A percentile compares a stretch with the other conserved stretches of the same genome.
Evolutionary conservation across 2,113 vertebrate genomes (phyloP).

Genomic region (Coturnix japonica): DNA sequence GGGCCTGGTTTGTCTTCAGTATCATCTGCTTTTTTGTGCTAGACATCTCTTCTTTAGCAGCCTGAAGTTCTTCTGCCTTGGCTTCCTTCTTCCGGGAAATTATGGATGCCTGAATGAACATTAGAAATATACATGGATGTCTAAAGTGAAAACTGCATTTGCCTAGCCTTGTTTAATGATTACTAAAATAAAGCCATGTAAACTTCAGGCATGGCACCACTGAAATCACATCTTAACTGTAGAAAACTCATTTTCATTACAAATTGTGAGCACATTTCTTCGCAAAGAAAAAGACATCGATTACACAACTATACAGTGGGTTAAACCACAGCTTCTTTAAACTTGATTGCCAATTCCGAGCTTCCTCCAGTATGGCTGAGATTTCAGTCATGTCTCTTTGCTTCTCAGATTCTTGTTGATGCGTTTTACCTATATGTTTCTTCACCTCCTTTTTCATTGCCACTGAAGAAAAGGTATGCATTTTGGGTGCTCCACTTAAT

Average conservation of each 20-base stretch:
- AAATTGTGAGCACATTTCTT: not conserved
- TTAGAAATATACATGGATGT: constrained; percentile 5
- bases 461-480: constrained; percentile 37
- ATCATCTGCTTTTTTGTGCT: constrained; percentile 83
- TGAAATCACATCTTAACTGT: not conserved
- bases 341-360: not conserved
- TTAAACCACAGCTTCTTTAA: not conserved
- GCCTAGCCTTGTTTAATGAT: not conserved
- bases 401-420: not conserved
- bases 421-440: constrained; percentile 17
- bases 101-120: constrained; percentile 87
- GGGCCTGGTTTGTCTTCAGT: constrained; percentile 83
- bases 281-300: not conserved
- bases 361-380: not conserved
- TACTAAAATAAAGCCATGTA: not conserved
- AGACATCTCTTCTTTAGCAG: constrained; percentile 88
- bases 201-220: not conserved
- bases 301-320: not conserved
- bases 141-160: not conserved
- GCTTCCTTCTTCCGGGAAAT: constrained; percentile 92
- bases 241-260: not conserved
- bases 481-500: constrained; percentile 39
- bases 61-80: constrained; percentile 94
- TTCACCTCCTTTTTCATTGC: not conserved
- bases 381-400: not conserved